Conservation (phyloP, 2,888 invertebrate genomes). For the Lottia gigantea region DNA sequence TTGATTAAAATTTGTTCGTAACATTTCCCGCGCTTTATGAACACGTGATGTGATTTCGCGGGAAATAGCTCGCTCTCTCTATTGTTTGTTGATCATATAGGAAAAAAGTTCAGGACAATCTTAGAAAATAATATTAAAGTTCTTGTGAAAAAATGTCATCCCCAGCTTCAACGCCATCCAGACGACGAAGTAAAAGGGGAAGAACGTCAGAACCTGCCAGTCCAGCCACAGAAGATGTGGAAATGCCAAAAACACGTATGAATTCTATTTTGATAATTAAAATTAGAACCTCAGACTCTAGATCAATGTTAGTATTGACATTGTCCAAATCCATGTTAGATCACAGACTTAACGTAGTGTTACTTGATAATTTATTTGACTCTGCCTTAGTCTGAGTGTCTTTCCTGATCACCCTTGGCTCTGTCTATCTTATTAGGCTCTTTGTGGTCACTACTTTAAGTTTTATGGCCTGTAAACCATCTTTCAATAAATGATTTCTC, state of each 20-base stretch:
- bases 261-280: background rate
- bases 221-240: constrained; percentile 27
- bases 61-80: background rate
- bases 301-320: no score
- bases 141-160: constrained; percentile 33
- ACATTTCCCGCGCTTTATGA: constrained; percentile 41
- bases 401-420: no score
- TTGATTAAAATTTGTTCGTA: background rate
- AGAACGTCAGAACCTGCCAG: constrained; percentile 46
- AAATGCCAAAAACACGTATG: constrained; percentile 27
- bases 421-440: no score
- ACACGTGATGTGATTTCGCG: constrained; percentile 40
- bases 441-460: no score
- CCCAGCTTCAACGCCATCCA: constrained; percentile 43
- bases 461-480: no score
- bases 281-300: no score
- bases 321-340: no score
- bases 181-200: constrained; percentile 51
- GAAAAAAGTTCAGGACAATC: no score
- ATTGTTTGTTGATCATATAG: background rate
- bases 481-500: background rate
- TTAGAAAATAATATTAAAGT: background rate
- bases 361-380: no score
- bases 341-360: no score
- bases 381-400: no score